phyloP scores from a whole-genome alignment of 2,113 vertebrate genomes.

The Phalacrocorax brasilianus region DNA sequence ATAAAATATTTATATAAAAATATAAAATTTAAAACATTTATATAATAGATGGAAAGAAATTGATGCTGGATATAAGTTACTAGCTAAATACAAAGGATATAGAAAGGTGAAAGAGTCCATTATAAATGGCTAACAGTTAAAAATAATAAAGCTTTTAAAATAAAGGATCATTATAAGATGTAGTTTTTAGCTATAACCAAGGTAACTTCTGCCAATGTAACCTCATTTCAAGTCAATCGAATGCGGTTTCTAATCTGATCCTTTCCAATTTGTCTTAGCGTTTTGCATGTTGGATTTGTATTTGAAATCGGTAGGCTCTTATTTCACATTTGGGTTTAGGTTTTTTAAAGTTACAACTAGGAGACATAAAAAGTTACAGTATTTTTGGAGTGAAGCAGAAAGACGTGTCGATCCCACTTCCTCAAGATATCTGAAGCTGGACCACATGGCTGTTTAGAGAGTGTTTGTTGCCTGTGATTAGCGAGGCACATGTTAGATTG shows the following conservation, averaged over 20 bases:
- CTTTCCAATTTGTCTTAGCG: neutral
- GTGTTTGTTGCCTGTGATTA: neutral
- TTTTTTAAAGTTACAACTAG: neutral
- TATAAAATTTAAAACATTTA: neutral
- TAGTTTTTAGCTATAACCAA: neutral
- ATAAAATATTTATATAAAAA: neutral
- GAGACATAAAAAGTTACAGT: neutral
- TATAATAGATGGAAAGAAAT: neutral
- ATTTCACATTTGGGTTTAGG: neutral
- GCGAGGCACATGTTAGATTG: neutral
- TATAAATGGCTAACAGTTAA: neutral
- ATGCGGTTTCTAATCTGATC: neutral
- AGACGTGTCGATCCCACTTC: neutral
- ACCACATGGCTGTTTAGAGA: neutral
- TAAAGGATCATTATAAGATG: neutral
- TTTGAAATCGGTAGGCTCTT: neutral
- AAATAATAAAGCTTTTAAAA: neutral
- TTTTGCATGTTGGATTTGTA: neutral
- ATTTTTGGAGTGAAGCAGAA: neutral
- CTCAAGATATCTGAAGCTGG: neutral
- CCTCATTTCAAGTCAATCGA: neutral
- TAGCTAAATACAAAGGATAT: neutral
- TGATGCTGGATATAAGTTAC: neutral
- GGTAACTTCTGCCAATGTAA: conserved; percentile 3
- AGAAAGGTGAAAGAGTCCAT: neutral